Base-by-base conservation (phyloP, 2,888 invertebrate species). In the Gastracanthus pulcherrimus region DNA sequence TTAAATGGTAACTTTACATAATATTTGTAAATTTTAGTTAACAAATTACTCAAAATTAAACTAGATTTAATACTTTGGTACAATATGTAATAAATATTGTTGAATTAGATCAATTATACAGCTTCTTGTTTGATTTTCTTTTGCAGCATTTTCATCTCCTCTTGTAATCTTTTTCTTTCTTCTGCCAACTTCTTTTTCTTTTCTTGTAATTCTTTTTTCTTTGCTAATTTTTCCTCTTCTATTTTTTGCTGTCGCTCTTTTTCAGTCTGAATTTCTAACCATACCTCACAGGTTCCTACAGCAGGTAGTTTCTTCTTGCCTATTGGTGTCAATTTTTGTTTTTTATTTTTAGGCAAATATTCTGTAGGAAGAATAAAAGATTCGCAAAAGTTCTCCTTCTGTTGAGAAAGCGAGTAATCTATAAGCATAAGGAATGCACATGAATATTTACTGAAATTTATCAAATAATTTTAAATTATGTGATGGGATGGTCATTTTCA, bases 221-320 rank as follows among this genome's bases (percentile, higher is more conserved):
- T 74, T 0, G 29, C 41, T 41, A 60, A 41, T 26, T 60, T 70
- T 34, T 70, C 70, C 29, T 70, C 70, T 11, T 70, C 51, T 2
- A 23, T 19, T 51, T 23, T 55, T 26, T 74, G 45, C 13, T 74
- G 58, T 23, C 36, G 41, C 23, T 74, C 41, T 60, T 74, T n/a
- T 60, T 60, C 74, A n/a, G n/a, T 0, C 13, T 74, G 38, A 23
- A 41, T 31, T 36, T 41, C 16, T 2, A 36, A 36, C 74, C 60
- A 74, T 11, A 60, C 74, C 11, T 74, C 60, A 7, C 60, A 74
- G 60, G 74, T 74, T 60, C 74, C 74, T 1, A 31, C 74, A 11
- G n/a, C 38, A 11, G 62, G 60, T 38, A 41, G 29, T 41, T 74
- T 74, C 26, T 26, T n/a, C n/a, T n/a, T n/a, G n/a, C n/a, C n/a